phyloP scores from a whole-genome alignment of 2,113 vertebrate species.

The Athene noctua region DNA sequence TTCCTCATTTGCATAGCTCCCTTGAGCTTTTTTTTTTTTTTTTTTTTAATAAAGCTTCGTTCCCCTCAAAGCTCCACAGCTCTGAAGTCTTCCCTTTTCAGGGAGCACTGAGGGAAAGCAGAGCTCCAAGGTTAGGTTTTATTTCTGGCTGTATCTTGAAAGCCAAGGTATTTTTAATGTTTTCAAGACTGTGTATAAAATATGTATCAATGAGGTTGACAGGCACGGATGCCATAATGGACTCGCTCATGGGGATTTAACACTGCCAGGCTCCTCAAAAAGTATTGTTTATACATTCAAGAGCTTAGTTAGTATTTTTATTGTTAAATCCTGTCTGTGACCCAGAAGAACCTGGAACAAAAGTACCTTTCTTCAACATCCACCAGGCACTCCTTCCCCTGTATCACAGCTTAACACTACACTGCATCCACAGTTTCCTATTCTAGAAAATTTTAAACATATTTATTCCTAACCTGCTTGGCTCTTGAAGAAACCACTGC shows the following conservation, averaged over 20 bases:
- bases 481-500: neutral
- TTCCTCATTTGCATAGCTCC: slow-evolving; percentile 63
- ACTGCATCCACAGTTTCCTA: neutral
- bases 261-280: neutral
- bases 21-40: neutral
- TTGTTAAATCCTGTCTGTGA: neutral
- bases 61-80: slow-evolving; percentile 52
- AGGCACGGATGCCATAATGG: neutral
- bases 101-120: neutral
- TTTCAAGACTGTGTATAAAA: slow-evolving; percentile 54
- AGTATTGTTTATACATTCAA: neutral
- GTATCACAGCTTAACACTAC: neutral
- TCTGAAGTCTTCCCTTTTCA: slow-evolving; percentile 52
- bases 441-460: neutral
- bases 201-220: slow-evolving; percentile 35
- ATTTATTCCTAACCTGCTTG: neutral
- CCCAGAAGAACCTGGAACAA: neutral
- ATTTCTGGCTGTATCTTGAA: slow-evolving; percentile 62
- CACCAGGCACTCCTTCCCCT: neutral
- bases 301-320: neutral
- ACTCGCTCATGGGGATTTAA: neutral
- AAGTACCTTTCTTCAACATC: neutral
- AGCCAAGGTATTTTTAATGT: slow-evolving; percentile 32
- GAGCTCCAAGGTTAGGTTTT: slow-evolving; percentile 49
- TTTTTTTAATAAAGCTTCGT: neutral